Evolutionary conservation across 2,797 vertebrate species (phyloP), one percentile per base, ranked within the genome.

Genomic region (Crypturellus tataupa): DNA sequence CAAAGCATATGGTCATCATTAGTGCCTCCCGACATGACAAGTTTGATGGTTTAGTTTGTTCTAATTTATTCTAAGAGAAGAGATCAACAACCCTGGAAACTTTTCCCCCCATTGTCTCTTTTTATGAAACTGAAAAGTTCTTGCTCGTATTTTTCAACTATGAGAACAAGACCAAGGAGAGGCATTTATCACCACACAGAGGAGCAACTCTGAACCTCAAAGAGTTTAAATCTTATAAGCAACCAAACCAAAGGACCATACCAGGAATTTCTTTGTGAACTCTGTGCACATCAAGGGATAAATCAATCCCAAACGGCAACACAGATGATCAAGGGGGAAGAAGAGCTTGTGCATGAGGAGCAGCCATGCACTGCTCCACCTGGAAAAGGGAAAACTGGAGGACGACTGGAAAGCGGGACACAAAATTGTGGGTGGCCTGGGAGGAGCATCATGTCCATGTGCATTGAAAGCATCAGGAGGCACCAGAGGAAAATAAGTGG

Each of bases 271-370:
- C 37, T 58, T 69, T 39, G 33, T 44, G 37, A 44, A 13, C n/a
- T n/a, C 44, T 20, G 47, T 49, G 47, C 47, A 10, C 25, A 37
- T 39, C 42, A 70, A 8, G 3, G 10, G 69, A 51, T n/a, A 6
- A 21, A 33, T 21, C 15, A 39, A 33, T n/a, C 33, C 76, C 2
- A 67, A 78, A 56, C 24, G 44, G 23, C 29, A 40, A 8, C 2
- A 15, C 33, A 10, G 8, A 4, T 6, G 3, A 29, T 4, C 0
- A 8, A 8, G 10, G 10, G 1, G 40, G 53, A 15, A 46, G 37
- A 39, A 79, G 53, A 20, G 53, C 4, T 84, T 67, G 21, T 20
- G 4, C 8, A 9, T 5, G 60, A 83, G 65, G 42, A 24, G 12
- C 8, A n/a, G 12, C 65, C 44, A 23, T 24, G 2, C 5, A 9